Base-by-base conservation (phyloP, 30 jellyfish, hydroid and myxozoan species). In the Catostylus mosaicus region DNA sequence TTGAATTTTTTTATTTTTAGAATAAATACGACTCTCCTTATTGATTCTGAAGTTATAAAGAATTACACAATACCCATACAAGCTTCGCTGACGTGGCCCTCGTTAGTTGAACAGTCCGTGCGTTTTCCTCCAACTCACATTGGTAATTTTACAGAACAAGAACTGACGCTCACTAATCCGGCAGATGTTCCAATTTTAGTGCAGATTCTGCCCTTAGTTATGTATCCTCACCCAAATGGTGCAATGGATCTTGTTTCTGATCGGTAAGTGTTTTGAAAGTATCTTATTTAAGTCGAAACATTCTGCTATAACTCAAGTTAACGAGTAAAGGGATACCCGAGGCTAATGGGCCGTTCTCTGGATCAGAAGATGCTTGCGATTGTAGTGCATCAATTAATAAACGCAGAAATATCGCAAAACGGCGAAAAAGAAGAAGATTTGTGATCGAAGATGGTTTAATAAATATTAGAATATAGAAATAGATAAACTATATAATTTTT, bases 161-260 rank as follows among this genome's bases (percentile, higher is more conserved):
- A 89, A 2, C 72, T 95, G 87, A 76, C 85, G 19, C 84, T 95
- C 4, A 88, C 93, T 5, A 95, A 95, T 75, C 96, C 99, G n/a
- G 84, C 99, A 6, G 97, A 95, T 80, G 90, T 77, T 30, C 97
- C 99, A 10, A 89, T 95, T 5, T 75, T 95, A 73, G 97, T 95
- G 4, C 99, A 95, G 64, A 88, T 89, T 3, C 30, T 95, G 18
- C 97, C 99, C 20, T 63, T 95, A 36, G 67, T 75, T 67, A 60
- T 79, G 52, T 95, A 95, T 62, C 99, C 99, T 30, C 99, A 95
- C 37, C 97, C 99, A 10, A 97, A 84, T 32, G 99, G 99, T 31
- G 96, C 98, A 23, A 90, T 95, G 93, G 99, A 95, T 65, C 77
- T 95, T 30, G 92, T 95, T 0, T 88, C 99, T 16, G 99, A 95